These are phyloP conservation scores for Microcebus griseorufus DNA, from an alignment of 2,113 vertebrate genomes.

Conservation along the genomic window DNA sequence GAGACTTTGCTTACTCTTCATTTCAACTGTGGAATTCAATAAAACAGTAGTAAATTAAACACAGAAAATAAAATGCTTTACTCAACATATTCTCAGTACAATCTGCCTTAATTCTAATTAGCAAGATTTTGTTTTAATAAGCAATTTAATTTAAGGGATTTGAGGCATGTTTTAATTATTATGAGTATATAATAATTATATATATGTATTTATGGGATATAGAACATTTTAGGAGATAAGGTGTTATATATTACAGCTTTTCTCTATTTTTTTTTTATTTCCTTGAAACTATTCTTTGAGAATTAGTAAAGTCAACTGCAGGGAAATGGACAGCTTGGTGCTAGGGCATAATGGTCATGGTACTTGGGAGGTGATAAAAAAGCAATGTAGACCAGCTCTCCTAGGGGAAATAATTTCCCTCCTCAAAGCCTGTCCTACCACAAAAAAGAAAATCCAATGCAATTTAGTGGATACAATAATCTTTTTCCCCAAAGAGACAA, in stretches of 20 bases:
- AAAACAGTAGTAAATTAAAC: not conserved
- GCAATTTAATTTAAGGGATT: not conserved
- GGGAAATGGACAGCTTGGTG: not conserved
- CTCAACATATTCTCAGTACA: not conserved
- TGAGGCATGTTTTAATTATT: not conserved
- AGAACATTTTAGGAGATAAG: not conserved
- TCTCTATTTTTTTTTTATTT: not conserved
- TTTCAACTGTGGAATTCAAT: not conserved
- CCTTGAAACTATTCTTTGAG: not conserved
- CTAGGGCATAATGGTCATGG: not conserved
- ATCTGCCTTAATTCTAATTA: not conserved
- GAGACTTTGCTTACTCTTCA: not conserved
- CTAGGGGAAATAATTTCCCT: not conserved
- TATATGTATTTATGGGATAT: not conserved
- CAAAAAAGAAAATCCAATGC: not conserved
- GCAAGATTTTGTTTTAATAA: not conserved
- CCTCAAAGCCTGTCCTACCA: not conserved
- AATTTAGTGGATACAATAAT: conserved; percentile 2
- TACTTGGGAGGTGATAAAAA: not conserved
- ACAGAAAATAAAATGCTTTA: not conserved
- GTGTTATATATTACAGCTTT: not conserved
- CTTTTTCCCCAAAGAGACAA: not conserved
- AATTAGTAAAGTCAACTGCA: not conserved
- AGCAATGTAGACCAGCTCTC: not conserved
- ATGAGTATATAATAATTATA: too few relatives aligned